Evolutionary conservation across 2,797 vertebrate species (phyloP).

Genomic region (Lacerta bilineata): DNA sequence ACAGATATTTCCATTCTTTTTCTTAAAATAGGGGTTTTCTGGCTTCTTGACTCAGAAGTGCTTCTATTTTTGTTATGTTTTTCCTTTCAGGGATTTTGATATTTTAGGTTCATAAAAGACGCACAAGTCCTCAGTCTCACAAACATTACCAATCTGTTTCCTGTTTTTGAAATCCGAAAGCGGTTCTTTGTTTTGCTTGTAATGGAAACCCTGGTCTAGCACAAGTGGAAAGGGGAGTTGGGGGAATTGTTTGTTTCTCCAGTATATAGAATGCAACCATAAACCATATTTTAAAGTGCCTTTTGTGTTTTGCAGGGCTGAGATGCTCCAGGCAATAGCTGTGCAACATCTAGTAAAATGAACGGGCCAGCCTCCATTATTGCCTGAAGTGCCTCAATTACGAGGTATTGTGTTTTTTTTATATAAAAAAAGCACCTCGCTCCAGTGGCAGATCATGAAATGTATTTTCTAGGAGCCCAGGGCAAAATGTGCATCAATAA

Average conservation of each 20-base stretch:
- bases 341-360: conserved; percentile 6
- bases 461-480: conserved; percentile 26
- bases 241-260: conserved; percentile 17
- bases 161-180: conserved; percentile 41
- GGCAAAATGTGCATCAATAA: conserved; percentile 20
- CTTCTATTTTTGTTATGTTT: conserved; percentile 20
- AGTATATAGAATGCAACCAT: conserved; percentile 1
- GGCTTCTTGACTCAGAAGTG: conserved; percentile 3
- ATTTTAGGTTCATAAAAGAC: conserved; percentile 35
- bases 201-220: conserved; percentile 21
- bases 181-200: conserved; percentile 33
- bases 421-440: conserved; percentile 2
- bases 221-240: not conserved
- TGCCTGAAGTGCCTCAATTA: conserved; percentile 49
- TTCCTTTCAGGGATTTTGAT: not conserved
- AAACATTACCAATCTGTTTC: conserved; percentile 39
- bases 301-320: not conserved
- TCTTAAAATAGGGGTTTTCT: conserved; percentile 6
- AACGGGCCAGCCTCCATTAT: not conserved
- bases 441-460: not conserved
- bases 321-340: conserved; percentile 28
- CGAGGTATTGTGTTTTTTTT: conserved; percentile 36
- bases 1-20: not conserved
- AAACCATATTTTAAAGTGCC: conserved; percentile 6
- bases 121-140: not conserved